These are phyloP conservation scores for Nymphalis io DNA, from an alignment of 1,140 invertebrate species.

Conservation along the genomic window DNA sequence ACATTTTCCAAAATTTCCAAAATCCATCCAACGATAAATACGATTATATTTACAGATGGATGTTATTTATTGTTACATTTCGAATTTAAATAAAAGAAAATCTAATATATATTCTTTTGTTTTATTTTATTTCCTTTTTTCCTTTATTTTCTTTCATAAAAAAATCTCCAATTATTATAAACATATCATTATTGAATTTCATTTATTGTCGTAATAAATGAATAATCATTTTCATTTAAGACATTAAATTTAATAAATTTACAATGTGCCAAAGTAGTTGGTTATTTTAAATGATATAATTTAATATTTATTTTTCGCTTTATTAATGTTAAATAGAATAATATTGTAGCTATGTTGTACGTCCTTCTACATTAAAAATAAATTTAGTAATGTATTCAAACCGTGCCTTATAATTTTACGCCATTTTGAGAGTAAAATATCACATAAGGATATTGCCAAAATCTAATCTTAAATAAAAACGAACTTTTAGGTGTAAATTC, in stretches of 20 bases:
- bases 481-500: constrained; percentile 41
- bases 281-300: constrained; percentile 35
- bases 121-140: constrained; percentile 64
- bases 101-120: constrained; percentile 67
- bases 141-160: constrained; percentile 35
- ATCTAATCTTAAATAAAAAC: constrained; percentile 56
- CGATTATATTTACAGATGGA: constrained; percentile 71
- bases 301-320: constrained; percentile 22
- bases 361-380: constrained; percentile 70
- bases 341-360: constrained; percentile 65
- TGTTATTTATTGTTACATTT: constrained; percentile 75
- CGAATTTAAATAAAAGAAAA: constrained; percentile 74
- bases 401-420: constrained; percentile 78
- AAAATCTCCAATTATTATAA: constrained; percentile 56
- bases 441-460: constrained; percentile 70
- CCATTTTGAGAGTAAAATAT: constrained; percentile 76
- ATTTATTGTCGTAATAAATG: constrained; percentile 40
- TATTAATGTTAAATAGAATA: constrained; percentile 40
- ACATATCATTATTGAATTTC: constrained; percentile 64
- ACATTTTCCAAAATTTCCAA: constrained; percentile 57
- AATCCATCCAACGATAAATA: constrained; percentile 77
- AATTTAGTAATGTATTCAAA: constrained; percentile 71
- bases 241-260: constrained; percentile 32
- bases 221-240: constrained; percentile 28
- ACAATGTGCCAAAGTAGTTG: constrained; percentile 44